Base-by-base conservation (phyloP, 2,888 invertebrate genomes). In the Ganaspis brasiliensis region DNA sequence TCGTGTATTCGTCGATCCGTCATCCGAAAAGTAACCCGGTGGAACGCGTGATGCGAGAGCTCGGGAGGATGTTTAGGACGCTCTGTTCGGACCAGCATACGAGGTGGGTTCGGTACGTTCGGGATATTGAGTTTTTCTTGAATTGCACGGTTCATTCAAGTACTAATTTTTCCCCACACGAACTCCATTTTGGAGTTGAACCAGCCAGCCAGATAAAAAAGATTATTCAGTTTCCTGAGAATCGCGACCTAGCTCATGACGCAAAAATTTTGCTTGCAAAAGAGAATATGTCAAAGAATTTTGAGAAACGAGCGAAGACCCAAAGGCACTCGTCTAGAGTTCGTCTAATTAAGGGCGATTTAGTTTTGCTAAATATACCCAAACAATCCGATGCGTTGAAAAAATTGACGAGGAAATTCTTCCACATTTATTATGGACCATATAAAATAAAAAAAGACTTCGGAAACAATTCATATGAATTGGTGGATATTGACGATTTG, bases 71-170 rank as follows among this genome's bases (percentile, higher is more conserved):
- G 1, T 67, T 74, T 9, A n/a, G 74, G 16, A 74, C 67, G 1
- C 14, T 56, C 0, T 70, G 75, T 49, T 5, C 16, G 1, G 49
- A 49, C 6, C n/a, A 16, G n/a, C 73, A 73, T 10, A 70, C 73
- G 1, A 55, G 31, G 5, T 76, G 76, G 76, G 67, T 56, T 2
- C 40, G 31, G 21, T 52, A 31, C 2, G 31, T 77, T 12, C 56
- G 40, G 3, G 40, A 75, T 1, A 75, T 75, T n/a, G 75, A 75
- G 12, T 70, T 37, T 12, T 49, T 70, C 8, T 49, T 70, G n/a
- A n/a, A n/a, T n/a, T n/a, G n/a, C n/a, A n/a, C n/a, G n/a, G n/a
- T n/a, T n/a, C n/a, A n/a, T n/a, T n/a, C n/a, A n/a, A n/a, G n/a
- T n/a, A n/a, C n/a, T n/a, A n/a, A n/a, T n/a, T n/a, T n/a, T n/a